phyloP scores from a whole-genome alignment of 2,113 vertebrate species.

The Prionailurus bengalensis region DNA sequence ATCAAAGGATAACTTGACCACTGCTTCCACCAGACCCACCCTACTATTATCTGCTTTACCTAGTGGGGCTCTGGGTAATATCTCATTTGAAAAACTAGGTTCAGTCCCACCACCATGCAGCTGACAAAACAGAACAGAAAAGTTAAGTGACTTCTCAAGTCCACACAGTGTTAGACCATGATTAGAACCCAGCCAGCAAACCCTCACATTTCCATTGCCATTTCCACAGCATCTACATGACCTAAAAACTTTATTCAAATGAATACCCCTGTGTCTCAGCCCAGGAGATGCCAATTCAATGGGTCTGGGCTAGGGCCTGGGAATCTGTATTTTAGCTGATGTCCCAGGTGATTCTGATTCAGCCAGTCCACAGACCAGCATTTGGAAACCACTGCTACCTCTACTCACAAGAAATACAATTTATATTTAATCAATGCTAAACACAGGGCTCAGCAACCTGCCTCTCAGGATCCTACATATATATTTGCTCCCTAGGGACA shows the following conservation, averaged over 20 bases:
- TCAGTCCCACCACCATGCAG: background rate
- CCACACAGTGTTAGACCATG: background rate
- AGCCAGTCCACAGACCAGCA: background rate
- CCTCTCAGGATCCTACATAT: slow-evolving; percentile 37
- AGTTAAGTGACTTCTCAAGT: background rate
- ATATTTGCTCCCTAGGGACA: slow-evolving; percentile 27
- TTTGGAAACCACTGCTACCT: background rate
- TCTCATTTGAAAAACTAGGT: background rate
- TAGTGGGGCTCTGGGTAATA: background rate
- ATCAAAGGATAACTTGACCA: background rate
- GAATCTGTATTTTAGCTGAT: background rate
- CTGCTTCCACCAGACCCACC: background rate
- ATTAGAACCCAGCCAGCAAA: background rate
- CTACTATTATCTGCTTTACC: background rate
- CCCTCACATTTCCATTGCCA: background rate
- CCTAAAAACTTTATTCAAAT: background rate
- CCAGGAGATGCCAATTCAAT: background rate
- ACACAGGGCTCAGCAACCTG: slow-evolving; percentile 15
- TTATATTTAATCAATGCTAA: slow-evolving; percentile 29
- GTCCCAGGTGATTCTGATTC: background rate
- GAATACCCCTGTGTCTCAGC: background rate
- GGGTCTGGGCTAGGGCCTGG: background rate
- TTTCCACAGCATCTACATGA: background rate
- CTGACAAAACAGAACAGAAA: slow-evolving; percentile 32
- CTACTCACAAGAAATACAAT: background rate